These are phyloP conservation scores for Picus viridis DNA, from an alignment of 2,797 vertebrate species.

Conservation along the genomic window DNA sequence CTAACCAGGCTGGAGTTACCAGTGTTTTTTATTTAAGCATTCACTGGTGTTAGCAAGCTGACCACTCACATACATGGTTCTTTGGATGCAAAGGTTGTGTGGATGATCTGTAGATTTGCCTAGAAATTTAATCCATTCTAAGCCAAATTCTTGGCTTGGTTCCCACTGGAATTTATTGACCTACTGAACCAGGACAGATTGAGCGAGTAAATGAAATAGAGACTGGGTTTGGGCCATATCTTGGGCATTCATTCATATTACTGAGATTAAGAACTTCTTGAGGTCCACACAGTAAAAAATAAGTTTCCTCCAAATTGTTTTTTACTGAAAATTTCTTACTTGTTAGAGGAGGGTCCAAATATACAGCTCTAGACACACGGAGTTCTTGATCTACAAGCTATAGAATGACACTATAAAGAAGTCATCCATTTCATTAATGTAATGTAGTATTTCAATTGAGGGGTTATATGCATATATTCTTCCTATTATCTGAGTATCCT, in stretches of 20 bases:
- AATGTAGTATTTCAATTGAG: background rate
- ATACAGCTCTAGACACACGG: background rate
- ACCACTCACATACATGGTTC: background rate
- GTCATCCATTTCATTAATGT: background rate
- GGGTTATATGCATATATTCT: background rate
- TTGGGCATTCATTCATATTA: conserved; percentile 13
- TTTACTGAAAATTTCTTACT: background rate
- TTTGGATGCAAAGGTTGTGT: conserved; percentile 14
- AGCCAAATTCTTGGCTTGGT: conserved; percentile 45
- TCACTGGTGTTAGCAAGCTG: background rate
- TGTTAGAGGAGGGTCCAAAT: background rate
- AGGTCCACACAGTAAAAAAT: background rate
- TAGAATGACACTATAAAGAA: background rate
- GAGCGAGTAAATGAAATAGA: conserved; percentile 49
- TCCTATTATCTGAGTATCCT: background rate
- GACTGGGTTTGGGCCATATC: conserved; percentile 14
- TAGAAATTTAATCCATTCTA: conserved; percentile 56
- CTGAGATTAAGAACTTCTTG: background rate
- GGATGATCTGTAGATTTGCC: conserved; percentile 38
- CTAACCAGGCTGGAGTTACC: background rate
- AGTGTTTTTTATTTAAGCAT: conserved; percentile 8
- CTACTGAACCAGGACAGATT: conserved; percentile 59
- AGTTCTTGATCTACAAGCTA: background rate
- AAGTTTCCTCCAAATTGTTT: background rate
- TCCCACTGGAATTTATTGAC: conserved; percentile 61